Conservation (phyloP, 2,888 invertebrate species). For the Polydrusus pterygomalis region DNA sequence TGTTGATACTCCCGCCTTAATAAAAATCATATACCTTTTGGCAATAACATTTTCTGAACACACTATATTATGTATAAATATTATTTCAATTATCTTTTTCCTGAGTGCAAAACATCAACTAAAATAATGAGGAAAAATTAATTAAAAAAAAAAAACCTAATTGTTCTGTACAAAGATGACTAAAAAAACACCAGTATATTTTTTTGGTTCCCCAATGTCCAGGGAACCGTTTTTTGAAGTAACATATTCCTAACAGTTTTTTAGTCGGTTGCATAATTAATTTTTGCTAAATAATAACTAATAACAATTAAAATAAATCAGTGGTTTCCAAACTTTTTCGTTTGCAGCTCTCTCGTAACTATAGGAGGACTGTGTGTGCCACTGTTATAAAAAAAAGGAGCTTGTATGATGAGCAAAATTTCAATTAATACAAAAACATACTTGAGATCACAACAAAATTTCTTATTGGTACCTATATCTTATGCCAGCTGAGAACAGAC, state of each 20-base stretch:
- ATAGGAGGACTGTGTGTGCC: too few species aligned
- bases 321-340: too few species aligned
- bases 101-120: conserved; percentile 48
- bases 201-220: neutral
- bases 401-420: conserved; percentile 27
- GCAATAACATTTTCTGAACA: neutral
- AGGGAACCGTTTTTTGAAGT: conserved; percentile 15
- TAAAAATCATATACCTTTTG: neutral
- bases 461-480: neutral
- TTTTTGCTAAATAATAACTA: conserved; percentile 21
- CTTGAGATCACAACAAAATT: conserved; percentile 39
- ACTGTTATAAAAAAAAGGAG: conserved; percentile 11
- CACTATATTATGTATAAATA: conserved; percentile 17
- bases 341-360: too few species aligned
- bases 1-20: too few species aligned
- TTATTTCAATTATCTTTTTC: conserved; percentile 25
- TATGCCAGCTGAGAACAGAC: too few species aligned
- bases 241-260: neutral
- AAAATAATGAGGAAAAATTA: conserved; percentile 35
- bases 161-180: conserved; percentile 41
- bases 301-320: too few species aligned
- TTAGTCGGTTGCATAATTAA: conserved; percentile 36
- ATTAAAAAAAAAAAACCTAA: conserved; percentile 36
- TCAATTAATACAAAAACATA: conserved; percentile 30
- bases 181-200: conserved; percentile 36